Evolutionary conservation across 2,113 vertebrate genomes (phyloP), one percentile per base, ranked within the genome.

Genomic region (Crotophaga sulcirostris): DNA sequence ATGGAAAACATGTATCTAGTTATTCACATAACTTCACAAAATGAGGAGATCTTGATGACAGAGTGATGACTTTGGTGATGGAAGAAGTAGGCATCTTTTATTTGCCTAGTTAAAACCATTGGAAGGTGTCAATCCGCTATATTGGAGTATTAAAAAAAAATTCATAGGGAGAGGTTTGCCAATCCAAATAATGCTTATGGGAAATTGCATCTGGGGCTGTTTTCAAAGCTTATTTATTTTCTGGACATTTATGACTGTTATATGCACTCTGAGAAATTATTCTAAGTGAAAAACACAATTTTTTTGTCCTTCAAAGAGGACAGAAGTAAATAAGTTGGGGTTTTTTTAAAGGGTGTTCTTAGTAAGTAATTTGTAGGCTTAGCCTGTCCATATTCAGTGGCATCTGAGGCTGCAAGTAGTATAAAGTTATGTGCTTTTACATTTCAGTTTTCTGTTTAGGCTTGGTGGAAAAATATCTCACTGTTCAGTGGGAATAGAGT

Each of bases 1-100:
- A 67, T 49, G 25, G 54, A 92, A 72, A 81, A 52, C 19, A 29
- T 15, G 4, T 44, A 69, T 24, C 33, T 84, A n/a, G 58, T 84
- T 87, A 76, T 78, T 94, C 54, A 89, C 51, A 72, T 67, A 55
- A 80, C 23, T 69, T 81, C 54, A 90, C 70, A 63, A 87, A 94
- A 12, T 52, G 13, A 75, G 56, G 80, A 67, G 8, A 77, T 70
- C 15, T 47, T 45, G 47, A 78, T 74, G 63, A 87, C 75, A 88
- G 87, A 84, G 21, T 78, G 89, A 68, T 68, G 36, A 0, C 66
- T 91, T 75, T 55, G 24, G 25, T 92, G 29, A 51, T 51, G 49
- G 10, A n/a, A 25, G 69, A 28, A 93, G 45, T 45, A 67, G 55
- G 2, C 29, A 66, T 89, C 38, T 78, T 95, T 38, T 81, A 69